Evolutionary conservation across 2,797 vertebrate species (phyloP), one percentile per base, ranked within the genome.

Genomic region (Sebastiscus tertius): DNA sequence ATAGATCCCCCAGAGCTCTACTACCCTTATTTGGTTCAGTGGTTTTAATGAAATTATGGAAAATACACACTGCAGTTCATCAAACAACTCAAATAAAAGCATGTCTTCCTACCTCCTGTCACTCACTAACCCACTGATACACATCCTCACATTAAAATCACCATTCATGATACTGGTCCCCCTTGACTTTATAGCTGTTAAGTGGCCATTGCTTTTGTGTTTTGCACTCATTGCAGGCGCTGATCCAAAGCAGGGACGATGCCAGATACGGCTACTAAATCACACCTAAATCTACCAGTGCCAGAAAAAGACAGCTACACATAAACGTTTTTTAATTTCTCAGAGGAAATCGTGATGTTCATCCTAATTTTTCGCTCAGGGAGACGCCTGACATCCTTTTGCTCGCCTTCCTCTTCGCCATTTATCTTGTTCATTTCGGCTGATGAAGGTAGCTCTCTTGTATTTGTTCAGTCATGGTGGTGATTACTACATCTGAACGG

Each of bases 81-180:
- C 7, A 34, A 66, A 69, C 29, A 55, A 31, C n/a, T 34, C 27
- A 31, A 24, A 63, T 12, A 18, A 72, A 52, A 49, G 1, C 13
- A 24, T 2, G 11, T 16, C 55, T 49, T 55, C 2, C 9, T 2
- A 8, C 11, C 13, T 42, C 3, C 3, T 9, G 22, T 69, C 54
- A 22, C 14, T 68, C 34, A 55, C 10, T 20, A 49, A 75, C n/a
- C 4, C 10, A 26, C 29, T 31, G 10, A 64, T 7, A 16, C 11
- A 63, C 16, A 80, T 3, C 3, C 7, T 59, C 71, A 58, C 66
- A 59, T 68, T 63, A 69, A 73, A 77, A 66, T 31, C n/a, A 22
- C 20, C 24, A 74, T 12, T 70, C 36, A 66, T n/a, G 18, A 22
- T 2, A 11, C 10, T 13, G 12, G 14, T 8, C 27, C 24, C 16